phyloP scores from a whole-genome alignment of 2,113 vertebrate species.

The Anoplopoma fimbria region DNA sequence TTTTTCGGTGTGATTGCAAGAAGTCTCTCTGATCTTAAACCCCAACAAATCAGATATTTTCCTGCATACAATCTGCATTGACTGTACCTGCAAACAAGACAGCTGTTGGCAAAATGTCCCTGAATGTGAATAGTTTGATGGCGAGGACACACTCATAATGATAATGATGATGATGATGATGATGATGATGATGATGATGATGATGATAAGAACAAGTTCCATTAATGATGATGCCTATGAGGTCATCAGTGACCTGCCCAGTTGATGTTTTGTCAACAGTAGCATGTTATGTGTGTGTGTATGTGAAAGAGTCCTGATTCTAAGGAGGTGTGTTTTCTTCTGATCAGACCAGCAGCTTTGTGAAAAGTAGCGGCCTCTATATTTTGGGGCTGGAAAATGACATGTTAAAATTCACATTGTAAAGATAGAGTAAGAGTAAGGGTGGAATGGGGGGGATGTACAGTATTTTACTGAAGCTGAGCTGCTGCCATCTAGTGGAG shows the following conservation, averaged over 20 bases:
- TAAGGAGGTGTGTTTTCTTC: constrained; percentile 13
- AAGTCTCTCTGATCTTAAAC: background rate
- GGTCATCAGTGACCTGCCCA: constrained; percentile 30
- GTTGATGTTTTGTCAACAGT: background rate
- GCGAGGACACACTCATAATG: background rate
- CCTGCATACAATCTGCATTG: background rate
- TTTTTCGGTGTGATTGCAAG: background rate
- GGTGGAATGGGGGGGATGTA: background rate
- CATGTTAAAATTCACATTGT: constrained; percentile 68
- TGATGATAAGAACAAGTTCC: constrained; percentile 25
- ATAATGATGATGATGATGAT: constrained; percentile 11
- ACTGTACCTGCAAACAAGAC: background rate
- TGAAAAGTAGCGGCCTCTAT: constrained; percentile 47
- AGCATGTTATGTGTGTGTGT: constrained; percentile 4
- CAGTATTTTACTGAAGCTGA: constrained; percentile 75
- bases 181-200: constrained; percentile 16
- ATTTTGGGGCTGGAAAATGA: constrained; percentile 72
- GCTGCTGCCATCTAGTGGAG: constrained; percentile 90
- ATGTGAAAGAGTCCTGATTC: background rate
- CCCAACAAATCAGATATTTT: background rate
- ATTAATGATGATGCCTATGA: constrained; percentile 30
- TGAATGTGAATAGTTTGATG: constrained; percentile 2
- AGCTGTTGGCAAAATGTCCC: background rate
- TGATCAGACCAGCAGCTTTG: constrained; percentile 37
- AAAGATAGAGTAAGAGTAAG: constrained; percentile 29